Conservation (phyloP, 2,888 invertebrate species). For the Elgonia sp. region DNA sequence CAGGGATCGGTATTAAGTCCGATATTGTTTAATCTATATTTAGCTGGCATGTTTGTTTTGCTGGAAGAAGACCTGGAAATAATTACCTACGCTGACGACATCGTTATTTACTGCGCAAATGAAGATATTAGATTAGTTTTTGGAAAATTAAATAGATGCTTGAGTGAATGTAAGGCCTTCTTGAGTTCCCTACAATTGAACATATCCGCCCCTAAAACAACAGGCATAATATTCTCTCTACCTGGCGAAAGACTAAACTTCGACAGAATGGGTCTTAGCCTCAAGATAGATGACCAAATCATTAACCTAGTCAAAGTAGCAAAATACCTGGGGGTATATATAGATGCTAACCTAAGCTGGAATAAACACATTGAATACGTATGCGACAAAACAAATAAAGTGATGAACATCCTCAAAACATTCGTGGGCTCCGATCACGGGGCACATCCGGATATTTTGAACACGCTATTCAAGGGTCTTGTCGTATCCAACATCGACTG, state of each 20-base stretch:
- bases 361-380: not conserved
- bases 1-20: slow-evolving; percentile 17
- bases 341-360: not conserved
- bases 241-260: not conserved
- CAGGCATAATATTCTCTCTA: slow-evolving; percentile 9
- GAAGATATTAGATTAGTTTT: not conserved
- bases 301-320: not conserved
- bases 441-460: slow-evolving; percentile 3
- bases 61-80: not conserved
- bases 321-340: slow-evolving; percentile 9
- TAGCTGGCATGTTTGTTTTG: not conserved
- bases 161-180: not conserved
- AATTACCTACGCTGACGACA: slow-evolving; percentile 25
- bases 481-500: slow-evolving; percentile 17
- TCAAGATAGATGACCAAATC: not conserved
- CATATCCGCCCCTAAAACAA: slow-evolving; percentile 4
- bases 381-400: not conserved
- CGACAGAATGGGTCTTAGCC: not conserved
- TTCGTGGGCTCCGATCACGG: slow-evolving; percentile 15
- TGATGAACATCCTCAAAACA: slow-evolving; percentile 2
- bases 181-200: not conserved
- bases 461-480: slow-evolving; percentile 5
- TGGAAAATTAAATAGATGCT: not conserved
- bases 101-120: not conserved
- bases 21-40: slow-evolving; percentile 21